These are phyloP conservation scores for Apaloderma vittatum DNA, from an alignment of 2,113 vertebrate species.

Conservation along the genomic window DNA sequence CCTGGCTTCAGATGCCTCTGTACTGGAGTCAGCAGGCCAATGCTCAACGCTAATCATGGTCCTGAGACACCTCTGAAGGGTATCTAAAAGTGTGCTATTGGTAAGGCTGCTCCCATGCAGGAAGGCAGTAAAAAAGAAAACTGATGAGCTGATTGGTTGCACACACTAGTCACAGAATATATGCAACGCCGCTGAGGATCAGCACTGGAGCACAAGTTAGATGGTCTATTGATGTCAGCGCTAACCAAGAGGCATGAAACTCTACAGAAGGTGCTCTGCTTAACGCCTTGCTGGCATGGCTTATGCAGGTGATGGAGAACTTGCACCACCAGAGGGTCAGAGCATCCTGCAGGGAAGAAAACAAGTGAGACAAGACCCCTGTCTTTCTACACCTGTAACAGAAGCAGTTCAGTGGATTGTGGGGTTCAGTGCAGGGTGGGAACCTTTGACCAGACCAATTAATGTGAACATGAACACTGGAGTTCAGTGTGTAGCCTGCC, in stretches of 20 bases:
- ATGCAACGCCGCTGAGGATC: accelerated
- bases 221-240: neutral
- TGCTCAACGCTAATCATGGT: accelerated
- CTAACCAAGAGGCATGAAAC: neutral
- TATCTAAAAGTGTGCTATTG: neutral
- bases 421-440: neutral
- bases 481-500: neutral
- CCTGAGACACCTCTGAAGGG: neutral
- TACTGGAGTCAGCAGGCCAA: neutral
- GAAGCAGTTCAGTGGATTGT: neutral
- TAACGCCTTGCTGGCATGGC: neutral
- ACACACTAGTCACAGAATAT: neutral
- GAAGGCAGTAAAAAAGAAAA: neutral
- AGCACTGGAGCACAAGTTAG: neutral
- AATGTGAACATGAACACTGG: neutral
- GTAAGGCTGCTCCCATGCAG: accelerated
- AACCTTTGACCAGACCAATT: neutral
- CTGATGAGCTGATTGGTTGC: neutral
- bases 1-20: neutral
- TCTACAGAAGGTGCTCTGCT: neutral
- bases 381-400: neutral
- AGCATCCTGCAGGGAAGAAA: neutral
- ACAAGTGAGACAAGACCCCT: neutral
- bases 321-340: neutral
- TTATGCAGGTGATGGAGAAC: neutral